Base-by-base conservation (phyloP, 2,888 invertebrate species). In the Drosophila borborema region DNA sequence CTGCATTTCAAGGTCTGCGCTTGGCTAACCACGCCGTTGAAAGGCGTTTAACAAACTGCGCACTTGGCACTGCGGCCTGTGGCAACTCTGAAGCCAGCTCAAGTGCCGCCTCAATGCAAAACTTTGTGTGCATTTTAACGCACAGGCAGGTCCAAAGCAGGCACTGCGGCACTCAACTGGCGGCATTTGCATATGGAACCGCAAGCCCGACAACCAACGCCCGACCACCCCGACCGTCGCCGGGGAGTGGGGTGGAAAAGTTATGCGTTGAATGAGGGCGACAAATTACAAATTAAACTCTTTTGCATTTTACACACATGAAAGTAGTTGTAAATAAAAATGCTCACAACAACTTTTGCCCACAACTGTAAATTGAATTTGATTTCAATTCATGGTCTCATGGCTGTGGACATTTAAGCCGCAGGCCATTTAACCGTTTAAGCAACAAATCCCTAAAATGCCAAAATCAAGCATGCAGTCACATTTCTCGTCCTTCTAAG, bases 251-350 rank as follows among this genome's bases (percentile, higher is more conserved):
- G 82, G 80, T 80, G 81, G 81, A 81, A 86, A 86, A 89, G 86
- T 86, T 86, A 85, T 80, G 80, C 88, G 86, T 81, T 81, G 88
- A 89, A 89, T 89, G 85, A 85, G 88, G 83, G 81, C 86, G 90
- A 86, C 86, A 86, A 86, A 86, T 86, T 86, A 88, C 88, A 89
- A 86, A 86, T 86, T 86, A 89, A 86, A 86, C 90, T 89, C 86
- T 89, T 88, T 89, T 86, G 75, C 88, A 79, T 82, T 87, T 82
- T 74, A 81, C 80, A 81, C 84, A 85, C 78, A 87, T 72, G 76
- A 78, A 74, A 80, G 82, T 87, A 81, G 88, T 82, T 89, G 82
- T 77, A 89, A 87, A 86, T 89, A 89, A 87, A 89, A 89, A 67
- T 80, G 64, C 64, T 40, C 56, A 68, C 79, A 76, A 68, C 83